Percentiles rank a stretch among this genome's conserved stretches.
These are phyloP conservation scores for Lepidurus arcticus DNA, from an alignment of 1,140 invertebrate genomes.

Conservation along the genomic window DNA sequence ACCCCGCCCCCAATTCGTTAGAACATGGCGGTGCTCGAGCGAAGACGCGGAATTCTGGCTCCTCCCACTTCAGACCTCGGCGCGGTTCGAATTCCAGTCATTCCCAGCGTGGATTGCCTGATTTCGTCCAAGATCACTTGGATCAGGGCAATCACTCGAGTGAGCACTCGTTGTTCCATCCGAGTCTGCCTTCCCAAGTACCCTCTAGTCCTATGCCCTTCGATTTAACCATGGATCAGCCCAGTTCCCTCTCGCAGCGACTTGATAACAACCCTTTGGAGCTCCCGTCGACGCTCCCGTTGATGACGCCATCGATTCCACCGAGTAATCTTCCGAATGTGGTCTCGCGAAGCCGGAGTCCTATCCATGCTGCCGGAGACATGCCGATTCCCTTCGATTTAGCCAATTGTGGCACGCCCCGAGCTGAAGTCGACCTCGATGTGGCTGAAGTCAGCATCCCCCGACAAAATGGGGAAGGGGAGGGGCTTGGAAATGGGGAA, in stretches of 20 bases:
- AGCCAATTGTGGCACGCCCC: neutral
- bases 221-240: neutral
- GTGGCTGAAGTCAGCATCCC: neutral
- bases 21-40: neutral
- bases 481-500: neutral
- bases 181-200: neutral
- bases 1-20: neutral
- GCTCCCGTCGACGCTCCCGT: too few species aligned
- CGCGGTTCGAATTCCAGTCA: neutral
- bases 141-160: neutral
- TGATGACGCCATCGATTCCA: neutral
- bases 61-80: neutral
- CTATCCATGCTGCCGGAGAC: neutral
- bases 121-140: neutral
- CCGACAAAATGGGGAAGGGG: neutral
- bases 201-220: conserved; percentile 2
- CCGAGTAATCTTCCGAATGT: neutral
- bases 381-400: conserved; percentile 11
- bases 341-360: neutral
- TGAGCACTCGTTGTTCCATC: too few species aligned
- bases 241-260: neutral
- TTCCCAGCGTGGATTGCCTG: neutral
- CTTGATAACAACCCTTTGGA: too few species aligned
- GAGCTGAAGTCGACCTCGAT: neutral
- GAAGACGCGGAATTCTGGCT: neutral